Evolutionary conservation across 1,140 invertebrate species (phyloP).

Genomic region (Spodoptera frugiperda): DNA sequence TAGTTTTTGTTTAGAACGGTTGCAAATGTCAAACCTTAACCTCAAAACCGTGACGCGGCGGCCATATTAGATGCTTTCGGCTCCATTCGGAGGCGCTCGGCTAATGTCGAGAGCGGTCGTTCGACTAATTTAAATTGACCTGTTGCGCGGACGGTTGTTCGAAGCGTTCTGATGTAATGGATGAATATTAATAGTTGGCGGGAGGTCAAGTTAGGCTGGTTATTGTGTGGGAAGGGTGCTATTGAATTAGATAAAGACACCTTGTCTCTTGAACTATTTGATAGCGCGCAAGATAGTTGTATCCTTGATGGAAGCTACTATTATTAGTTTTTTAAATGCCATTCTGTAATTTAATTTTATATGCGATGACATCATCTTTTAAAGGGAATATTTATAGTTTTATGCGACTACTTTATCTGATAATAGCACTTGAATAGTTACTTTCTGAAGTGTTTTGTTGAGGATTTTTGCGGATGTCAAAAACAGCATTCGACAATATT

Average conservation of each 20-base stretch:
- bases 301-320: conserved; percentile 30
- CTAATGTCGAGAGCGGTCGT: conserved; percentile 53
- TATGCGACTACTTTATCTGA: neutral
- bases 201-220: conserved; percentile 62
- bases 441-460: neutral
- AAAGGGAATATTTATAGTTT: neutral
- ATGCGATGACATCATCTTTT: conserved; percentile 26
- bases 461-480: too few species aligned
- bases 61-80: conserved; percentile 79
- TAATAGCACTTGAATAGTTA: neutral
- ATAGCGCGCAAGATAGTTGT: conserved; percentile 61
- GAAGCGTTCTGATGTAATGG: conserved; percentile 52
- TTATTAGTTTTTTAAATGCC: conserved; percentile 43
- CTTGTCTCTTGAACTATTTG: conserved; percentile 72
- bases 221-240: conserved; percentile 57
- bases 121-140: conserved; percentile 64
- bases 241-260: conserved; percentile 69
- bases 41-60: conserved; percentile 83
- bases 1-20: conserved; percentile 65
- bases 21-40: conserved; percentile 85
- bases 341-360: conserved; percentile 24
- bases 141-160: conserved; percentile 54
- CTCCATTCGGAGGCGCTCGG: conserved; percentile 70
- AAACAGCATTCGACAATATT: too few species aligned
- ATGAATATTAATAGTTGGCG: conserved; percentile 34